Conservation (phyloP, 1,140 invertebrate genomes). For the Bombus sylvicola region DNA sequence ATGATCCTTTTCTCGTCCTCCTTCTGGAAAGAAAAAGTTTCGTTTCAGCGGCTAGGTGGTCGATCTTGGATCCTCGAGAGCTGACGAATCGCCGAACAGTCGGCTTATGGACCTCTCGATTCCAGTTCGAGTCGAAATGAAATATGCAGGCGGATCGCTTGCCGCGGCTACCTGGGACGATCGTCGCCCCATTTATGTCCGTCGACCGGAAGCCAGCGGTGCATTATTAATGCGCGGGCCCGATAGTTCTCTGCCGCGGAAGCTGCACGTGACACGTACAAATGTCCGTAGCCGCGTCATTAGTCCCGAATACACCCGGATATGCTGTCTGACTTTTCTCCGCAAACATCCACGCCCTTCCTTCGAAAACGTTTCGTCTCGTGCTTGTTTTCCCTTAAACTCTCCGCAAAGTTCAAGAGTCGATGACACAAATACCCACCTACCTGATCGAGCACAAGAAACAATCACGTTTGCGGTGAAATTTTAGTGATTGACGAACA, state of each 20-base stretch:
- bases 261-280: conserved; percentile 79
- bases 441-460: too few species aligned
- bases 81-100: conserved; percentile 43
- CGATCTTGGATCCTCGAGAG: conserved; percentile 11
- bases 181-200: conserved; percentile 73
- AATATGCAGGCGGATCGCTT: conserved; percentile 64
- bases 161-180: conserved; percentile 59
- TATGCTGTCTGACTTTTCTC: conserved; percentile 52
- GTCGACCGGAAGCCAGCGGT: conserved; percentile 72
- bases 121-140: conserved; percentile 64
- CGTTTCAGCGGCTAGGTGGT: not conserved
- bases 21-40: not conserved
- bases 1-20: not conserved
- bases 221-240: conserved; percentile 79
- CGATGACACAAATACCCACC: too few species aligned
- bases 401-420: too few species aligned
- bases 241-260: conserved; percentile 77
- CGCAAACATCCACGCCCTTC: conserved; percentile 10
- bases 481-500: too few species aligned
- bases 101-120: conserved; percentile 63
- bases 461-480: too few species aligned
- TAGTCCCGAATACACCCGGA: conserved; percentile 73
- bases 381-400: not conserved
- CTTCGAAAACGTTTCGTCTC: not conserved
- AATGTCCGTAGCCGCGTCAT: conserved; percentile 78